These are phyloP conservation scores for Athetis lepigone DNA, from an alignment of 2,888 invertebrate genomes.

Conservation along the genomic window DNA sequence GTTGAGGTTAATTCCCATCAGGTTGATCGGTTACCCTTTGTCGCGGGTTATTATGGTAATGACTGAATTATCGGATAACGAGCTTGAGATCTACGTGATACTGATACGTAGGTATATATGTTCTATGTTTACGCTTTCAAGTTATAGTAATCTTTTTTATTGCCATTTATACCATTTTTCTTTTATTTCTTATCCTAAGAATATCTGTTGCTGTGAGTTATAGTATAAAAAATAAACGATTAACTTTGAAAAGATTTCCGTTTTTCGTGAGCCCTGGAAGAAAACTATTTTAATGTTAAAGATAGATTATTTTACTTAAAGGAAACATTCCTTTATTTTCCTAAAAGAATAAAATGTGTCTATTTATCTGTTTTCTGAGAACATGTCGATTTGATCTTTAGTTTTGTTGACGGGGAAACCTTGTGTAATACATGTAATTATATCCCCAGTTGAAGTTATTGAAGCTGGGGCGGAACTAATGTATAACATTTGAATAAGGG, in stretches of 20 bases:
- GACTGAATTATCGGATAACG: constrained; percentile 47
- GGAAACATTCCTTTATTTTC: no score
- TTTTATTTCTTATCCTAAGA: constrained; percentile 1
- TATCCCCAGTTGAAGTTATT: background rate
- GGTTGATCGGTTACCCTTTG: constrained; percentile 48
- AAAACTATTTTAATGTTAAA: no score
- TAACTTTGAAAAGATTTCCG: constrained; percentile 6
- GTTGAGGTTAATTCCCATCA: constrained; percentile 34
- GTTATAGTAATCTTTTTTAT: constrained; percentile 17
- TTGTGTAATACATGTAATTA: background rate
- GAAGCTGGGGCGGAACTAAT: background rate
- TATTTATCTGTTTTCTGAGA: constrained; percentile 15
- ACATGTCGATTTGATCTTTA: constrained; percentile 2
- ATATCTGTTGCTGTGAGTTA: background rate
- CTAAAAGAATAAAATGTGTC: constrained; percentile 28
- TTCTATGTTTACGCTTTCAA: constrained; percentile 14
- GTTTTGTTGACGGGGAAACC: no score
- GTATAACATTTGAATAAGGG: constrained; percentile 9
- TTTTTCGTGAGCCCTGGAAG: no score
- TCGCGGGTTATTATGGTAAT: constrained; percentile 44
- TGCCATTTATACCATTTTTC: no score
- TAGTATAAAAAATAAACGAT: background rate
- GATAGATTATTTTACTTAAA: no score
- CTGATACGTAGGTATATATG: constrained; percentile 21
- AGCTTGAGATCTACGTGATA: constrained; percentile 26